Base-by-base conservation (phyloP, 1,140 invertebrate species). In the Meloidogyne chitwoodi region DNA sequence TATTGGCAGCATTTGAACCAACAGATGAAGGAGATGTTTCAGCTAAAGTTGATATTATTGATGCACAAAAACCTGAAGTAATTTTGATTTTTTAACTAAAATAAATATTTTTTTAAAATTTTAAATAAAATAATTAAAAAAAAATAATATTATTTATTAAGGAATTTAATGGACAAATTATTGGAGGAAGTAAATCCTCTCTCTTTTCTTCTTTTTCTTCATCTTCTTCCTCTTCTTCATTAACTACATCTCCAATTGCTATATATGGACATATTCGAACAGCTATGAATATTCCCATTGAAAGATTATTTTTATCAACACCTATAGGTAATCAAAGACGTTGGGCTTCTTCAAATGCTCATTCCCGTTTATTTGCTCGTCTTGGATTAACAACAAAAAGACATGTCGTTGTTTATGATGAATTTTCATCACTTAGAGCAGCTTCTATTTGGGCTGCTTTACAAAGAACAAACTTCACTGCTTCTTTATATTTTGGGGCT, bases 341-440 rank as follows among this genome's bases (percentile, higher is more conserved):
- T 29, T 85, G 84, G 84, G 69, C 68, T 22, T 61, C 48, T 44
- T 14, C 48, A 8, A 31, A 61, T 41, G 31, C 71, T 16, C 74
- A 70, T 12, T 44, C 29, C 12, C 68, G 68, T 63, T 26, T 87
- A 16, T 80, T 85, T 61, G 61, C 64, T 16, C 65, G 73, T 12
- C 67, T 71, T 41, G 84, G 80, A 16, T 68, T 85, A 19, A 64
- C 44, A 2, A 26, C 61, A 24, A 72, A 65, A 26, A 64, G 79
- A 38, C 80, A 86, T 14, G 74, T 86, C 19, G 79, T 86, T 38
- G 76, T 87, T 12, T 85, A 87, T 62, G 86, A 87, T 70, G 83
- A 80, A 3, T 81, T 77, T 22, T 81, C 79, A 1, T 66, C 87
- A 2, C 79, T 79, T n/a, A 75, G 84, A 1, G 71, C 82, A 10